Conservation (phyloP, 2,888 invertebrate genomes). For the Norana najaformis region DNA sequence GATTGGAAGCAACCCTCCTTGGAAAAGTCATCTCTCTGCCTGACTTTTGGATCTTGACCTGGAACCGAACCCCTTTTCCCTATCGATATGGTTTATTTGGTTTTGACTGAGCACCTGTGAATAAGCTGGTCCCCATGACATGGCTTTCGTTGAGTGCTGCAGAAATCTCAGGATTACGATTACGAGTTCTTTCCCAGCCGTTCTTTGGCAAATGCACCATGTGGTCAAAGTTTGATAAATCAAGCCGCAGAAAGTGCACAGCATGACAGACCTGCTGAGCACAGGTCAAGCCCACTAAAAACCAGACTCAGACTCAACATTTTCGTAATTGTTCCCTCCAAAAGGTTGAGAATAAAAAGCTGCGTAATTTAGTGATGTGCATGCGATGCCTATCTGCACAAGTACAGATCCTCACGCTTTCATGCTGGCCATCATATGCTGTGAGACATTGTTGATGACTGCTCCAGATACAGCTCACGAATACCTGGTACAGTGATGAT, state of each 20-base stretch:
- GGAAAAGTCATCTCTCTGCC: no score
- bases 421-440: not conserved
- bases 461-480: not conserved
- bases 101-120: no score
- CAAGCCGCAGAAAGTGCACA: no score
- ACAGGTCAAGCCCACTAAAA: not conserved
- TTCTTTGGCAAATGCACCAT: not conserved
- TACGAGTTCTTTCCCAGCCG: not conserved
- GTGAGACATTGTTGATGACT: not conserved
- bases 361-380: not conserved
- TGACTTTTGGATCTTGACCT: no score
- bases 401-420: not conserved
- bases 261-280: no score
- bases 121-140: no score
- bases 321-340: not conserved
- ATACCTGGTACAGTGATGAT: not conserved
- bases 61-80: no score
- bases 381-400: not conserved
- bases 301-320: not conserved
- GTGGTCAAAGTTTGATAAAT: no score
- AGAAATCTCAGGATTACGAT: no score
- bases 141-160: no score
- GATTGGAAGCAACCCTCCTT: not conserved
- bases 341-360: not conserved
- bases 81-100: no score